Evolutionary conservation across 2,113 vertebrate genomes (phyloP).

Genomic region (Lates calcarifer): DNA sequence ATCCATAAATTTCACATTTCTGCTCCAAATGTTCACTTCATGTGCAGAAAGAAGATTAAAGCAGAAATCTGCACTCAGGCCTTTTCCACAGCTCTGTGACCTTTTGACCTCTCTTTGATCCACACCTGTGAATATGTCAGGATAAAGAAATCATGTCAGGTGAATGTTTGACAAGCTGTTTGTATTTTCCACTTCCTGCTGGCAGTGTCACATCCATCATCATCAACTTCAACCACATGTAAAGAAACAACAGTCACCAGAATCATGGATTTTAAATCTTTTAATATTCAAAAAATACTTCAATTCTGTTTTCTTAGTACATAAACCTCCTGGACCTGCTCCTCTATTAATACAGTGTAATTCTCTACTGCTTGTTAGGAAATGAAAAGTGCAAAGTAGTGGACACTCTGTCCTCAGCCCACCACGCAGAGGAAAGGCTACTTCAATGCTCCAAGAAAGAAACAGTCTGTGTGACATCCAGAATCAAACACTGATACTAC

Average conservation of each 20-base stretch:
- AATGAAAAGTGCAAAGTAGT: conserved; percentile 84
- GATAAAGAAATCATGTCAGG: not conserved
- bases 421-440: conserved; percentile 67
- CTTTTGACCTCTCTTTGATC: conserved; percentile 9
- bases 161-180: not conserved
- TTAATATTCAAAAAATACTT: conserved; percentile 86
- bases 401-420: conserved; percentile 64
- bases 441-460: conserved; percentile 64
- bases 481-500: conserved; percentile 23
- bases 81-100: not conserved
- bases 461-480: conserved; percentile 36
- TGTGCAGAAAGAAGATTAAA: not conserved
- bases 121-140: not conserved
- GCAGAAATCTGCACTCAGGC: not conserved
- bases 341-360: conserved; percentile 76
- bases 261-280: conserved; percentile 65
- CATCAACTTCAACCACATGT: not conserved
- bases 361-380: conserved; percentile 74
- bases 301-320: conserved; percentile 74
- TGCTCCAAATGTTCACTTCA: not conserved
- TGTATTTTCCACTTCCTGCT: conserved; percentile 16
- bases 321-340: conserved; percentile 74
- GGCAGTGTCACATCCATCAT: not conserved
- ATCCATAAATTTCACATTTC: conserved; percentile 65
- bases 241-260: conserved; percentile 39